Conservation (phyloP, 2,888 invertebrate genomes). For the Drosophila gaucha region DNA sequence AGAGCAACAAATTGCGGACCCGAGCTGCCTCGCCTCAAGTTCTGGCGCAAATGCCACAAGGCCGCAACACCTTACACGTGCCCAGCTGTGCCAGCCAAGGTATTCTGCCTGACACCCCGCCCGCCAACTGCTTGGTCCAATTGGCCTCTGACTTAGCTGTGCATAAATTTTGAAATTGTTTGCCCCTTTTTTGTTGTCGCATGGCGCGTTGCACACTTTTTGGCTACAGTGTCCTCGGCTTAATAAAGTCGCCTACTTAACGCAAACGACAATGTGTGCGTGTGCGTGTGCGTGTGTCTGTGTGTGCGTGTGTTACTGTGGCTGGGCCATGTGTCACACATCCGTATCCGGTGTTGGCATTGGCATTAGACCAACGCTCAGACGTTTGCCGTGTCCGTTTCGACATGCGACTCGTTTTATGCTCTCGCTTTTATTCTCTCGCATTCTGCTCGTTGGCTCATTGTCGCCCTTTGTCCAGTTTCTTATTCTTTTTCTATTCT, state of each 20-base stretch:
- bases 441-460: constrained; percentile 14
- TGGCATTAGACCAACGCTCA: constrained; percentile 60
- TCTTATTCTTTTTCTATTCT: constrained; percentile 12
- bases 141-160: constrained; percentile 42
- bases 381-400: constrained; percentile 67
- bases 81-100: constrained; percentile 47
- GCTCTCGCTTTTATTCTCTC: constrained; percentile 36
- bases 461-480: constrained; percentile 25
- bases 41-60: constrained; percentile 61
- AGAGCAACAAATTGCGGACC: constrained; percentile 72
- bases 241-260: constrained; percentile 79
- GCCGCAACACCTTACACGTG: constrained; percentile 55
- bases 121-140: neutral
- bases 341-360: constrained; percentile 71
- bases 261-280: constrained; percentile 64
- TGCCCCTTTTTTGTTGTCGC: constrained; percentile 2
- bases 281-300: neutral
- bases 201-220: constrained; percentile 55
- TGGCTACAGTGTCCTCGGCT: constrained; percentile 53
- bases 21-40: constrained; percentile 23
- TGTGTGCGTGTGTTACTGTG: constrained; percentile 1
- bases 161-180: constrained; percentile 60
- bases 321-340: constrained; percentile 67
- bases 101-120: constrained; percentile 15
- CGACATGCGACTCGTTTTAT: constrained; percentile 58